Evolutionary conservation across 2,797 vertebrate species (phyloP).

Genomic region (Rousettus madagascariensis): DNA sequence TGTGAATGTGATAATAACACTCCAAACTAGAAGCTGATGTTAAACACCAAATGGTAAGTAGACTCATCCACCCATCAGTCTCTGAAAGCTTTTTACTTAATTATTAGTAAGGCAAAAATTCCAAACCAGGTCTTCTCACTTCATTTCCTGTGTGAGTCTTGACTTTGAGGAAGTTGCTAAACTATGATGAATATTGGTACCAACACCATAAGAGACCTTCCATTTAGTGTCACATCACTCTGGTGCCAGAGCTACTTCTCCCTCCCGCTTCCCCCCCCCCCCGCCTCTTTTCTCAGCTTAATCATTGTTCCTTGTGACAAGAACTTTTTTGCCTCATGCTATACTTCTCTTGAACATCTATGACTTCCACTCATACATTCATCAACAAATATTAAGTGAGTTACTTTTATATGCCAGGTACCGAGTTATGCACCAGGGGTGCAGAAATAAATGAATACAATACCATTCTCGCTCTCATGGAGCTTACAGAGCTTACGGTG

Average conservation of each 20-base stretch:
- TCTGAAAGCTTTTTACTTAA: background rate
- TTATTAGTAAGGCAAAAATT: background rate
- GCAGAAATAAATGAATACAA: background rate
- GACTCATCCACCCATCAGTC: background rate
- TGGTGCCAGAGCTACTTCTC: background rate
- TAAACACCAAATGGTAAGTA: background rate
- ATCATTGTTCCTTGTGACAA: background rate
- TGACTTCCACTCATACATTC: background rate
- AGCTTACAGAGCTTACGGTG: background rate
- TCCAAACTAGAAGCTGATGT: background rate
- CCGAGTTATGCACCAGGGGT: background rate
- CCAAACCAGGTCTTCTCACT: background rate
- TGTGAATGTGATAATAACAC: background rate
- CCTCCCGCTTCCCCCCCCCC: background rate
- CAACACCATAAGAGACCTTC: background rate
- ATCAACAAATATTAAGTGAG: background rate
- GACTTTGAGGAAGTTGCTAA: background rate
- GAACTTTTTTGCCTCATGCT: background rate
- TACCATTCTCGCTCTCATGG: background rate
- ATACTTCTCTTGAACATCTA: background rate
- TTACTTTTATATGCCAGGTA: background rate
- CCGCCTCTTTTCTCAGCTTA: background rate
- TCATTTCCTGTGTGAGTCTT: background rate
- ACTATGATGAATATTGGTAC: background rate
- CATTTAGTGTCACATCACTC: background rate